phyloP scores from a whole-genome alignment of 2,797 vertebrate genomes.

The Eidolon dupreanum region DNA sequence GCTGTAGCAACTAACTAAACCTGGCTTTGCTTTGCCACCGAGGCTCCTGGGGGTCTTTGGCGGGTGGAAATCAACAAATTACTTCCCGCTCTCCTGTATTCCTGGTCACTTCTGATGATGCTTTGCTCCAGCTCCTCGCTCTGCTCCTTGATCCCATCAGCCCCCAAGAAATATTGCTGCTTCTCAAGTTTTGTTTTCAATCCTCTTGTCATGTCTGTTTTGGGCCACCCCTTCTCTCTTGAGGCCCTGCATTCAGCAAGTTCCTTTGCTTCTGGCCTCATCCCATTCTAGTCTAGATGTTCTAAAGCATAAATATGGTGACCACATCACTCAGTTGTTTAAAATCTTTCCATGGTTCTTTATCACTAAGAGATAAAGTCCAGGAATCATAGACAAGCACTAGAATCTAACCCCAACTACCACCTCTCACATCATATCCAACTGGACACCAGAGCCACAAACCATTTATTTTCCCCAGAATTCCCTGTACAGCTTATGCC shows the following conservation, averaged over 20 bases:
- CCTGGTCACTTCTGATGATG: background rate
- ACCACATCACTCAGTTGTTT: background rate
- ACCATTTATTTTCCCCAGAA: background rate
- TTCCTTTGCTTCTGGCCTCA: background rate
- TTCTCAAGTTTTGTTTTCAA: background rate
- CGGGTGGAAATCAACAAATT: background rate
- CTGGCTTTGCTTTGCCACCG: background rate
- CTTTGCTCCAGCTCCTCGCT: background rate
- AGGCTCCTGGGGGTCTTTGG: accelerated
- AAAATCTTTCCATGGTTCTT: background rate
- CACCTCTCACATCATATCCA: background rate
- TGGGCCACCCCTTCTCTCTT: background rate
- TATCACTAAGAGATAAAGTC: background rate
- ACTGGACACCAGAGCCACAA: background rate
- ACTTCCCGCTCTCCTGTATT: background rate
- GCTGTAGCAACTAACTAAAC: background rate
- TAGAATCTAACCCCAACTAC: background rate
- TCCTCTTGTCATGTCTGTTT: background rate
- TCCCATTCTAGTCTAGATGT: background rate
- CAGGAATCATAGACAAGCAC: background rate
- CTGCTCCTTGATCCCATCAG: accelerated
- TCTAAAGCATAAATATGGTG: background rate
- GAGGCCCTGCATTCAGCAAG: background rate
- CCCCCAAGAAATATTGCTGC: background rate
- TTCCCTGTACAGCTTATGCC: background rate